phyloP scores from a whole-genome alignment of 2,797 vertebrate species.

The Malacoraja senta region DNA sequence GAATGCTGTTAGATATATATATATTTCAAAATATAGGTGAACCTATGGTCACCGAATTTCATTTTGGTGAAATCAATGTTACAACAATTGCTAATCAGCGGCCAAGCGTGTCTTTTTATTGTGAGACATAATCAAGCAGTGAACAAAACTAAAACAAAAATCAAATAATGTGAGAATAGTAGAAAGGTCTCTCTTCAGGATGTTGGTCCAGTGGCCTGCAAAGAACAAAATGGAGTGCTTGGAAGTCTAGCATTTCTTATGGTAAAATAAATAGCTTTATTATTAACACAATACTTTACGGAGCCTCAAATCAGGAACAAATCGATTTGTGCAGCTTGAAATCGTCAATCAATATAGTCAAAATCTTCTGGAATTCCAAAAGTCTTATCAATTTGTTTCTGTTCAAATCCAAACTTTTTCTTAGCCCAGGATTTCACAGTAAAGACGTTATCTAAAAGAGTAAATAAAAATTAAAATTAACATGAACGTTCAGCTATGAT shows the following conservation, averaged over 20 bases:
- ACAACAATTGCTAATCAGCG: neutral
- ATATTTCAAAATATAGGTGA: neutral
- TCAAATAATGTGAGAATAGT: neutral
- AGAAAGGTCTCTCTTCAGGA: neutral
- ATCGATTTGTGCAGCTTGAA: neutral
- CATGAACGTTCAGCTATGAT: neutral
- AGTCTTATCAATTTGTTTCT: constrained; percentile 80
- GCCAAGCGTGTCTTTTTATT: neutral
- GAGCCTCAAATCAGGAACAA: neutral
- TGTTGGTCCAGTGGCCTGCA: neutral
- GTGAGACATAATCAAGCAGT: neutral
- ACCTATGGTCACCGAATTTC: neutral
- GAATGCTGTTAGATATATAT: neutral
- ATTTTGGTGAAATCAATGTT: neutral
- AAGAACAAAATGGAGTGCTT: neutral
- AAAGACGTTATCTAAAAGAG: constrained; percentile 84
- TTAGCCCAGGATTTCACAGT: constrained; percentile 97
- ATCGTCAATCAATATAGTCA: constrained; percentile 82
- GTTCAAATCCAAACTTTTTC: constrained; percentile 88
- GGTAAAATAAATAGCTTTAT: neutral
- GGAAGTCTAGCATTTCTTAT: neutral
- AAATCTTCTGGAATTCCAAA: constrained; percentile 97
- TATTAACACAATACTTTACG: neutral
- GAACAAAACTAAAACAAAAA: neutral
- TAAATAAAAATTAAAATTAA: constrained; percentile 46